These are phyloP conservation scores for Dyspetes luteomarginatus DNA, from an alignment of 2,888 invertebrate genomes.

Conservation along the genomic window DNA sequence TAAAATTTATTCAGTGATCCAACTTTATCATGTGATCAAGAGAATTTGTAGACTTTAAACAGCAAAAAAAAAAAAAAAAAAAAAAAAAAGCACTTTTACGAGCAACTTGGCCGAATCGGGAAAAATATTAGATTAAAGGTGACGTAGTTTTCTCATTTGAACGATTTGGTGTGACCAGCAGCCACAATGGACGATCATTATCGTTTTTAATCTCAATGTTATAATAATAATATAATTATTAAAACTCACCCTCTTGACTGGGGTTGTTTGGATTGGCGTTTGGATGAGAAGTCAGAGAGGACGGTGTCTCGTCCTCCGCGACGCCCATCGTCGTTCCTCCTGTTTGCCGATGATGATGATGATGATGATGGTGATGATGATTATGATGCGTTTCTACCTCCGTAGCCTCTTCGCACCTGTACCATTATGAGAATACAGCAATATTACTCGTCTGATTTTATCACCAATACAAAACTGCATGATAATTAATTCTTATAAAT, in stretches of 20 bases:
- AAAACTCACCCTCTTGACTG: conserved; percentile 79
- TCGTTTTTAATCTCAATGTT: background rate
- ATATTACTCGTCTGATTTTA: conserved; percentile 15
- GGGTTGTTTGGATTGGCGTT: conserved; percentile 77
- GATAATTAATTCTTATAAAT: no score
- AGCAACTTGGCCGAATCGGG: no score
- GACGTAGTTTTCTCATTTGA: no score
- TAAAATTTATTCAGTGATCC: no score
- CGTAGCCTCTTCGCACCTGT: conserved; percentile 81
- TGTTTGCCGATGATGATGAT: conserved; percentile 79
- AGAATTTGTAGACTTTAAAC: no score
- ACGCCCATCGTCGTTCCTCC: conserved; percentile 81
- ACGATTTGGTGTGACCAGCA: no score
- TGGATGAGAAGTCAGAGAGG: conserved; percentile 80
- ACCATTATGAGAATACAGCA: conserved; percentile 36
- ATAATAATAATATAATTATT: conserved; percentile 5
- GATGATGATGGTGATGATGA: conserved; percentile 69
- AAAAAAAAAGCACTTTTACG: background rate
- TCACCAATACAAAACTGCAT: no score
- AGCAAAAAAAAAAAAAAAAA: no score
- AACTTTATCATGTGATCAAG: no score
- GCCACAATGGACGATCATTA: background rate
- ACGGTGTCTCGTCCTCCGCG: conserved; percentile 81
- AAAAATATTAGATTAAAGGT: no score
- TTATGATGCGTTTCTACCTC: conserved; percentile 81